A percentile compares a stretch with the other conserved stretches of the same genome.
phyloP scores from a whole-genome alignment of 2,113 vertebrate species.

The Dascyllus trimaculatus region DNA sequence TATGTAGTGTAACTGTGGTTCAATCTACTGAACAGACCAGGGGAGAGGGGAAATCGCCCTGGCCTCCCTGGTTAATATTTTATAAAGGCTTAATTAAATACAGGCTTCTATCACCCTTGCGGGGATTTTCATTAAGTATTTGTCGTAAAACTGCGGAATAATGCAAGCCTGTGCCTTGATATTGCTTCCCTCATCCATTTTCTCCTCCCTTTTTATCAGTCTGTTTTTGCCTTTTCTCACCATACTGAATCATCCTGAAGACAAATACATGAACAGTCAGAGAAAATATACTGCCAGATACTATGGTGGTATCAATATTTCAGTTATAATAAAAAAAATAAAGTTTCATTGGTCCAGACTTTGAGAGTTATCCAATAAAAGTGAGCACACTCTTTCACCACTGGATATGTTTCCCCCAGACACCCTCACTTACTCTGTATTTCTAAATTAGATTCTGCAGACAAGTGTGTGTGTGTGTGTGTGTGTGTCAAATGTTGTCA shows the following conservation, averaged over 20 bases:
- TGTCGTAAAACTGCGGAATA: slow-evolving; percentile 85
- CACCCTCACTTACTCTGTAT: slow-evolving; percentile 4
- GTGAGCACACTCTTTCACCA: slow-evolving; percentile 48
- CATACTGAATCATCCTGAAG: slow-evolving; percentile 78
- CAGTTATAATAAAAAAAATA: slow-evolving; percentile 78
- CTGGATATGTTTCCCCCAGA: slow-evolving; percentile 32
- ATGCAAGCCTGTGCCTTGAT: slow-evolving; percentile 75
- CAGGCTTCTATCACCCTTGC: slow-evolving; percentile 81
- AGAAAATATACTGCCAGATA: slow-evolving; percentile 76
- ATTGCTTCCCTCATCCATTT: slow-evolving; percentile 77
- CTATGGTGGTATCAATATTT: slow-evolving; percentile 84
- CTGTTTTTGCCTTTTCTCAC: slow-evolving; percentile 67
- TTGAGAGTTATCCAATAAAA: slow-evolving; percentile 70
- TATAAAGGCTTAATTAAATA: slow-evolving; percentile 88
- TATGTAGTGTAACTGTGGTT: slow-evolving; percentile 69
- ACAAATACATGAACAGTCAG: slow-evolving; percentile 77
- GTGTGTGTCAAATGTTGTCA: slow-evolving; percentile 48
- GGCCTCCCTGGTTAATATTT: slow-evolving; percentile 83
- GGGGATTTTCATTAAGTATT: slow-evolving; percentile 86
- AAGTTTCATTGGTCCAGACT: slow-evolving; percentile 67
- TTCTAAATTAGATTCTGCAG: slow-evolving; percentile 53
- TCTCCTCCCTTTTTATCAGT: slow-evolving; percentile 57
- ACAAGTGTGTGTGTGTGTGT: slow-evolving; percentile 28
- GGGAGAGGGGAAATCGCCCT: slow-evolving; percentile 73
- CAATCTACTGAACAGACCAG: slow-evolving; percentile 76